Conservation (phyloP, 1,140 invertebrate species). For the Drosophila repleta region DNA sequence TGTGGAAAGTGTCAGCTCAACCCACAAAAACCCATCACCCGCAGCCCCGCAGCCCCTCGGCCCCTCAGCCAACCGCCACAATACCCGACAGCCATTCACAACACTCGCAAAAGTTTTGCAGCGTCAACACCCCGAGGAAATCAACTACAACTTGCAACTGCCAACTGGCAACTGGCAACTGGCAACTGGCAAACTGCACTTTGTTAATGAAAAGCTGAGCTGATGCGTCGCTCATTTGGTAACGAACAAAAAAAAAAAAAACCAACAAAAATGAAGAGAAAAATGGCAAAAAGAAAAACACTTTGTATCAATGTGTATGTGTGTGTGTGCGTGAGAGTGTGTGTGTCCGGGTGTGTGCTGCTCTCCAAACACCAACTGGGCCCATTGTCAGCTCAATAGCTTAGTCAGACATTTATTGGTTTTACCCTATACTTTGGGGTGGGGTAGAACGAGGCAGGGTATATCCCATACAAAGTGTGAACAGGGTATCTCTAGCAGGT, state of each 20-base stretch:
- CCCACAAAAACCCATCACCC: not conserved
- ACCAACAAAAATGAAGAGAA: not conserved
- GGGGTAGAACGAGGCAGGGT: too few species aligned
- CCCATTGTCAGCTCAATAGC: constrained; percentile 59
- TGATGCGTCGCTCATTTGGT: constrained; percentile 40
- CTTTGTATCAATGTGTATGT: not conserved
- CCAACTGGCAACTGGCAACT: constrained; percentile 32
- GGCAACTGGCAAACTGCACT: constrained; percentile 52
- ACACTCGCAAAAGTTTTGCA: constrained; percentile 49
- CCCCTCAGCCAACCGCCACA: not conserved
- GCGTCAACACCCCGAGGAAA: constrained; percentile 71
- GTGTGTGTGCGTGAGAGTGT: not conserved
- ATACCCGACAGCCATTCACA: constrained; percentile 4
- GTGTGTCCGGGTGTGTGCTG: not conserved
- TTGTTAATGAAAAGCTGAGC: constrained; percentile 45
- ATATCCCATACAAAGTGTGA: too few species aligned
- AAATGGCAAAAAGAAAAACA: not conserved
- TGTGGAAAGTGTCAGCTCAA: constrained; percentile 13
- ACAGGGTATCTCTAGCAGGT: too few species aligned
- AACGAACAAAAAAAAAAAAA: constrained; percentile 3
- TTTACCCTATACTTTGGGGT: not conserved
- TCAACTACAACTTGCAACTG: constrained; percentile 56
- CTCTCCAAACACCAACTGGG: constrained; percentile 4
- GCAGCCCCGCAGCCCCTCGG: not conserved
- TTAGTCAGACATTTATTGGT: constrained; percentile 40